phyloP scores from a whole-genome alignment of 1,140 invertebrate species.

The Aphelinus certus region DNA sequence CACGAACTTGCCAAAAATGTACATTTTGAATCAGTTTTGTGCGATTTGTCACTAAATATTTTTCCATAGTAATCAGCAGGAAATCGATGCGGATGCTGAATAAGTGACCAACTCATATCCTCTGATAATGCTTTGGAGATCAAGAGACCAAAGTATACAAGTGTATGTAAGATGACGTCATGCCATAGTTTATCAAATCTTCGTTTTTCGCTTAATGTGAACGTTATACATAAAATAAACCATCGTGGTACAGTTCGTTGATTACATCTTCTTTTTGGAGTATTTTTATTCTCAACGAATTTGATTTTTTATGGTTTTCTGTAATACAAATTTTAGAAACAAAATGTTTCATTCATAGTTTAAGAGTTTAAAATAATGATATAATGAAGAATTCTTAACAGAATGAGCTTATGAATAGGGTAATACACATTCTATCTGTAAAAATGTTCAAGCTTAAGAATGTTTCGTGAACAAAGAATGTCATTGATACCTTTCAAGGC shows the following conservation, averaged over 20 bases:
- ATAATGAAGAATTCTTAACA: background rate
- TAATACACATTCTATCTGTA: background rate
- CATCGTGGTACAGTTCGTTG: background rate
- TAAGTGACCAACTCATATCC: background rate
- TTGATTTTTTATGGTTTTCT: no score
- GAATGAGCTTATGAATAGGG: background rate
- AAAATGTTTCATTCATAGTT: no score
- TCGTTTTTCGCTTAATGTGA: background rate
- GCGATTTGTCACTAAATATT: background rate
- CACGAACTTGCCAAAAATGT: constrained; percentile 6
- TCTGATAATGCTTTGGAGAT: background rate
- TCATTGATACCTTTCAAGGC: no score
- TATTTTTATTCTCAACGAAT: background rate
- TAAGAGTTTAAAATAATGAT: no score
- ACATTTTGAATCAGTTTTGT: background rate
- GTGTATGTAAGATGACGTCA: background rate
- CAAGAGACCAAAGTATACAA: constrained; percentile 12
- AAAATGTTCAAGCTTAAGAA: no score
- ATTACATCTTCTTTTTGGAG: background rate
- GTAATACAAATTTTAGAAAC: no score
- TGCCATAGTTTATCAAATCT: constrained; percentile 8
- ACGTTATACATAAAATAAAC: background rate
- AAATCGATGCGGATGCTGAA: background rate
- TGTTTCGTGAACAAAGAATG: no score
- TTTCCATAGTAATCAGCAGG: background rate